Conservation (phyloP, 2,797 vertebrate species). For the Notolepis coatsorum region DNA sequence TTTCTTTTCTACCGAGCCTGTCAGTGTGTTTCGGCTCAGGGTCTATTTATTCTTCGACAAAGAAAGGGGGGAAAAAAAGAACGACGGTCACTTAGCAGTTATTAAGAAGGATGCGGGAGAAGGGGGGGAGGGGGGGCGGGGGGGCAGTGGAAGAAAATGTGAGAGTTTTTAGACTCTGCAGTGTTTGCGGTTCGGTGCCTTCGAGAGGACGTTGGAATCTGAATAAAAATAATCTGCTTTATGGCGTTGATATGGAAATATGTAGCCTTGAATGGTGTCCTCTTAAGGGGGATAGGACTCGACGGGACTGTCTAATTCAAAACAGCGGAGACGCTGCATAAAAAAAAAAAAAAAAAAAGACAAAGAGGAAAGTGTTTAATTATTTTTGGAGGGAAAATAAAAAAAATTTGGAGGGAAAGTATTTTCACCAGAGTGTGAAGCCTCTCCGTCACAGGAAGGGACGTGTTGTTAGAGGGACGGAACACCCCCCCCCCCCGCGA, state of each 20-base stretch:
- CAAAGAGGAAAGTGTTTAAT: neutral
- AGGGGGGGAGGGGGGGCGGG: too few relatives aligned
- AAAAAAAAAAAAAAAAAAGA: neutral
- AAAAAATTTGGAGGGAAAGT: slow-evolving; percentile 4
- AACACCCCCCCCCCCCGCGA: too few relatives aligned
- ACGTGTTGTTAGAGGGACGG: too few relatives aligned
- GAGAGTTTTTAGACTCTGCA: neutral
- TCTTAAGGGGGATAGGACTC: slow-evolving; percentile 18
- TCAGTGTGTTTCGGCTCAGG: neutral
- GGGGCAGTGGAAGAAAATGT: slow-evolving; percentile 1
- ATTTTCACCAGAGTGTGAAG: too few relatives aligned
- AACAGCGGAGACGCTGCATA: too few relatives aligned
- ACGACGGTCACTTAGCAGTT: too few relatives aligned
- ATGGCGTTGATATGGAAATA: slow-evolving; percentile 9
- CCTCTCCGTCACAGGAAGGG: too few relatives aligned
- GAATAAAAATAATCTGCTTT: slow-evolving; percentile 16
- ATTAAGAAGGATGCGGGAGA: neutral
- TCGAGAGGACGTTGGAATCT: slow-evolving; percentile 10
- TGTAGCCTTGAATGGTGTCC: slow-evolving; percentile 15
- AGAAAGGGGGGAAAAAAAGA: neutral
- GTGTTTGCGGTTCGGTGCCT: slow-evolving; percentile 16
- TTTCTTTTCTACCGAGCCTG: neutral
- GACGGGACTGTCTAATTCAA: slow-evolving; percentile 22
- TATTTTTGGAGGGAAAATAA: slow-evolving; percentile 6
- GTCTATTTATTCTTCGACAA: neutral